These are phyloP conservation scores for Lordiphosa clarofinis DNA, from an alignment of 1,140 invertebrate genomes.

Conservation along the genomic window DNA sequence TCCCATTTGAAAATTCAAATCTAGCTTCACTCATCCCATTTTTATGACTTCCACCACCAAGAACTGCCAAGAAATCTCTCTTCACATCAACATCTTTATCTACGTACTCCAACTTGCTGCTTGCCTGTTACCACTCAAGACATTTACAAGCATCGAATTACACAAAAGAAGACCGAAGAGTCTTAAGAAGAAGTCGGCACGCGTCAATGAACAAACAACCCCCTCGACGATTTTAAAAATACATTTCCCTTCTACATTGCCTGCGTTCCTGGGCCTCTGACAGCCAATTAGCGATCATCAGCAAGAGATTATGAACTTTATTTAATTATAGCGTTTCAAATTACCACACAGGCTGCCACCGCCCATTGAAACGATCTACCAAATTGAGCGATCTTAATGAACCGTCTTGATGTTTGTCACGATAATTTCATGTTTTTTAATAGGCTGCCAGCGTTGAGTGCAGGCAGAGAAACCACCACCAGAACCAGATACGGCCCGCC, in stretches of 20 bases:
- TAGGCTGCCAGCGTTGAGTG: conserved; percentile 27
- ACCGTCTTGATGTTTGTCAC: conserved; percentile 54
- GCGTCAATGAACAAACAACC: conserved; percentile 32
- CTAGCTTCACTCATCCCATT: too few species aligned
- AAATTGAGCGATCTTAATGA: conserved; percentile 29
- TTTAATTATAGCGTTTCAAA: conserved; percentile 37
- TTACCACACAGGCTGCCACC: conserved; percentile 11
- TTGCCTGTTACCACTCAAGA: conserved; percentile 44
- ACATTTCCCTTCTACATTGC: conserved; percentile 13
- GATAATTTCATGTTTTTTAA: conserved; percentile 70
- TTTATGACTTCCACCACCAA: conserved; percentile 21
- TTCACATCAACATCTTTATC: conserved; percentile 12
- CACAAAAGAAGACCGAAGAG: conserved; percentile 18
- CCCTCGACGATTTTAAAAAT: conserved; percentile 7
- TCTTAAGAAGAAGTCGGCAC: conserved; percentile 35
- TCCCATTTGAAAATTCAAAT: too few species aligned
- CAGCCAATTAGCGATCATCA: conserved; percentile 67
- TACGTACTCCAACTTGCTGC: conserved; percentile 12
- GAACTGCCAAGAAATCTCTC: conserved; percentile 13
- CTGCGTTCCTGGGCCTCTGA: conserved; percentile 50
- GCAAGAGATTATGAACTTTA: conserved; percentile 44
- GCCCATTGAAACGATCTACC: conserved; percentile 7
- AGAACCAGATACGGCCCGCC: not conserved
- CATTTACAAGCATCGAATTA: conserved; percentile 62
- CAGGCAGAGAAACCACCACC: conserved; percentile 12